Evolutionary conservation across 1,140 invertebrate species (phyloP), one percentile per base, ranked within the genome.

Genomic region (Euura saliciscinereae): DNA sequence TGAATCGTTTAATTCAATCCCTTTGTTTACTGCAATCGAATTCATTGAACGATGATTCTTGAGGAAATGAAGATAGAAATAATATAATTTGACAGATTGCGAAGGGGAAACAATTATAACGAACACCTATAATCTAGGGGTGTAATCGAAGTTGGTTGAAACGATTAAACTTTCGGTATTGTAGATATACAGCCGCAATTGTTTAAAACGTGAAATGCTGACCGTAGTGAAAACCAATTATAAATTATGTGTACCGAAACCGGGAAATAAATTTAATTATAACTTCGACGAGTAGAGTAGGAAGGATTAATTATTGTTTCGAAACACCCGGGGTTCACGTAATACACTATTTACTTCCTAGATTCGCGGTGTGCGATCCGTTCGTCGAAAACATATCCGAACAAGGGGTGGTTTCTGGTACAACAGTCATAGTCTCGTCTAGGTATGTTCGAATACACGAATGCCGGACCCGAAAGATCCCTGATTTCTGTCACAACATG

Each of bases 401-500:
- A 28, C 28, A 28, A 28, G 28, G 28, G 28, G 28, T 28, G 28
- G 28, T 28, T 28, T 28, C 28, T 59, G 10, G 51, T 59, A n/a
- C 51, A n/a, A n/a, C 51, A n/a, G 3, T 59, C 51, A 59, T 2
- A 59, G 51, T 28, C 28, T n/a, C 3, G 51, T 6, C 6, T 11
- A 59, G 51, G 13, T 59, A 70, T 6, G 73, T 59, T 71, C 68
- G 67, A 68, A 28, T 1, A 28, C 28, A 28, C 28, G 1, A 68
- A 65, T 45, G 69, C 66, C 77, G 74, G 76, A 76, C 79, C 79
- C 78, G 78, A 79, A 82, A 78, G 74, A 79, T 69, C 71, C 81
- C 80, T 73, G 72, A 77, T 79, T 75, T 72, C 70, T 83, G 81
- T 83, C 79, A 83, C 80, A 83, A 83, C 81, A 83, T 74, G 65